Conservation (phyloP, 2,888 invertebrate species). For the Eupithecia exiguata region DNA sequence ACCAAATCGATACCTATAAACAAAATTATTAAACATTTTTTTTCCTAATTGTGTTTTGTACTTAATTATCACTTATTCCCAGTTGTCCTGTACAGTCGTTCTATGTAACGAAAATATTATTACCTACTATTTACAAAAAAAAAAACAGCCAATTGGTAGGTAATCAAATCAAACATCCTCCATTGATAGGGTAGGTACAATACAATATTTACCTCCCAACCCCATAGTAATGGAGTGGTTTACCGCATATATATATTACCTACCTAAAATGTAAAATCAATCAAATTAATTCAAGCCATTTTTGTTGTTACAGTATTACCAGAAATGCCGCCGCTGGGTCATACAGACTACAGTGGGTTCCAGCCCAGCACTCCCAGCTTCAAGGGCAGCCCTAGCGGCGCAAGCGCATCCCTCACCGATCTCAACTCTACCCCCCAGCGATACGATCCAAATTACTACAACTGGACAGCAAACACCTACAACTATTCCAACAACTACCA, state of each 20-base stretch:
- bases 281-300: neutral
- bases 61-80: no score
- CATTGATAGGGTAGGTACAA: neutral
- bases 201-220: neutral
- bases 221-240: constrained; percentile 63
- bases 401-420: constrained; percentile 73
- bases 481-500: constrained; percentile 87
- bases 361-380: constrained; percentile 68
- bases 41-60: no score
- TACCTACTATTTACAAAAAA: no score
- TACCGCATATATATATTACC: constrained; percentile 56
- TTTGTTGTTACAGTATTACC: constrained; percentile 76
- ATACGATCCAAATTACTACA: constrained; percentile 84
- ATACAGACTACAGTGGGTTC: constrained; percentile 74
- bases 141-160: no score
- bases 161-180: neutral
- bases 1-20: no score
- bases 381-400: constrained; percentile 71
- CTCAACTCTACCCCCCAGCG: constrained; percentile 74
- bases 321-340: constrained; percentile 78
- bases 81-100: no score
- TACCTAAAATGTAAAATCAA: constrained; percentile 27
- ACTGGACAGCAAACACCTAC: constrained; percentile 87
- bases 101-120: no score
- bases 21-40: no score